Conservation (phyloP, 2,888 invertebrate species). For the Papilio elwesi region DNA sequence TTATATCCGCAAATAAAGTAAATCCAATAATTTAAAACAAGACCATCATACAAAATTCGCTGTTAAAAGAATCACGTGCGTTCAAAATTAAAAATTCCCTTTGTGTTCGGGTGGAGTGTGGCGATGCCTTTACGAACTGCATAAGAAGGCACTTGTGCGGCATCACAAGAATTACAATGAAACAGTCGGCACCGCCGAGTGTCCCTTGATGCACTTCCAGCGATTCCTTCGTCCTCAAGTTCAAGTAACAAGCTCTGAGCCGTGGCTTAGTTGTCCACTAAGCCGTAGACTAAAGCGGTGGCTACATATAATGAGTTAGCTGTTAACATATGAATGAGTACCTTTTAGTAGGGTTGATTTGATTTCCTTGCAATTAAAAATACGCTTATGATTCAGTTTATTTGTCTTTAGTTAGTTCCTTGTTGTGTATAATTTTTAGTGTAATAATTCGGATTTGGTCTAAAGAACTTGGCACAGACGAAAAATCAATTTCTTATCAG, state of each 20-base stretch:
- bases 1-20: no score
- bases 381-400: no score
- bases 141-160: slow-evolving; percentile 50
- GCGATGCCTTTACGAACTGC: slow-evolving; percentile 25
- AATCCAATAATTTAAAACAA: neutral
- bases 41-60: neutral
- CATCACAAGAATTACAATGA: slow-evolving; percentile 47
- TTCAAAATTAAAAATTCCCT: slow-evolving; percentile 43
- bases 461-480: no score
- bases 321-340: no score
- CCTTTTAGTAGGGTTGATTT: no score
- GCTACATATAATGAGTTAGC: no score
- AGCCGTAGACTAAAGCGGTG: slow-evolving; percentile 1
- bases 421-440: no score
- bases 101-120: slow-evolving; percentile 11
- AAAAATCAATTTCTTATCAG: no score
- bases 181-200: slow-evolving; percentile 42
- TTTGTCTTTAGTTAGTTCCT: no score
- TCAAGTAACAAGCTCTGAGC: slow-evolving; percentile 35
- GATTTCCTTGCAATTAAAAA: no score
- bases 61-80: slow-evolving; percentile 8
- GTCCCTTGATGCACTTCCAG: slow-evolving; percentile 28
- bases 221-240: slow-evolving; percentile 38
- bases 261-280: slow-evolving; percentile 23
- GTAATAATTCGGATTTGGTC: no score